Evolutionary conservation across 1,140 invertebrate species (phyloP).

Genomic region (Metaphire vulgaris): DNA sequence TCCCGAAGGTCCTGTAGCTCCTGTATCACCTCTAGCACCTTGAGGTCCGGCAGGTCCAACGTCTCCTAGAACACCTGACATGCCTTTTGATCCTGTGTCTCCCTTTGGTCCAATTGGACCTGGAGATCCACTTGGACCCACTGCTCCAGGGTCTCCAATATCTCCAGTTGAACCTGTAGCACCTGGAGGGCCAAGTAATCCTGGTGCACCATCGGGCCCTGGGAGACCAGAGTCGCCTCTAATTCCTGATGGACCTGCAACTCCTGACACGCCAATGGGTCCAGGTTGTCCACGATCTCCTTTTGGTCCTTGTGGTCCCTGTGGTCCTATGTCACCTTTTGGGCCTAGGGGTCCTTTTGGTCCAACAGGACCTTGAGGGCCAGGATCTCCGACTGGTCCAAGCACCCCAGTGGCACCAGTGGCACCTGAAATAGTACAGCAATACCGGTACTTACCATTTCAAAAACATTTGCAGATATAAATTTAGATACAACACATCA

Average conservation of each 20-base stretch:
- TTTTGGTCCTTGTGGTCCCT: not conserved
- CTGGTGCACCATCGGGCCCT: constrained; percentile 9
- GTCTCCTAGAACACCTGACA: not conserved
- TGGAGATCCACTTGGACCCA: constrained; percentile 3
- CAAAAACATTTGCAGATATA: too few relatives aligned
- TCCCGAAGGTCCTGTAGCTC: not conserved
- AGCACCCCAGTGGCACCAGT: not conserved
- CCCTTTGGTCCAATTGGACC: not conserved
- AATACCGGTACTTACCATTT: too few relatives aligned
- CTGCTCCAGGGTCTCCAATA: not conserved
- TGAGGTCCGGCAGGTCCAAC: constrained; percentile 9
- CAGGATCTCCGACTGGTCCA: constrained; percentile 7
- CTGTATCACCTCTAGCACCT: constrained; percentile 2
- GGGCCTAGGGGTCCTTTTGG: constrained; percentile 3
- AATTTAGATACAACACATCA: too few relatives aligned
- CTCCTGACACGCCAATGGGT: not conserved
- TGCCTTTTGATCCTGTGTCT: not conserved
- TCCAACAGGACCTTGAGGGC: constrained; percentile 15
- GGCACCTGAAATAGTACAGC: too few relatives aligned
- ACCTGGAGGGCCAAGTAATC: not conserved
- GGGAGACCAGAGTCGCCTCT: constrained; percentile 7
- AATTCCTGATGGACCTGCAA: not conserved
- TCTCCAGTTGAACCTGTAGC: not conserved
- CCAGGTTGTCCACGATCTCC: not conserved
- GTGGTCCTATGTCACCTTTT: constrained; percentile 3